A percentile compares a stretch with the other conserved stretches of the same genome.
phyloP scores from a whole-genome alignment of 2,797 vertebrate species.

The Spea hammondii region DNA sequence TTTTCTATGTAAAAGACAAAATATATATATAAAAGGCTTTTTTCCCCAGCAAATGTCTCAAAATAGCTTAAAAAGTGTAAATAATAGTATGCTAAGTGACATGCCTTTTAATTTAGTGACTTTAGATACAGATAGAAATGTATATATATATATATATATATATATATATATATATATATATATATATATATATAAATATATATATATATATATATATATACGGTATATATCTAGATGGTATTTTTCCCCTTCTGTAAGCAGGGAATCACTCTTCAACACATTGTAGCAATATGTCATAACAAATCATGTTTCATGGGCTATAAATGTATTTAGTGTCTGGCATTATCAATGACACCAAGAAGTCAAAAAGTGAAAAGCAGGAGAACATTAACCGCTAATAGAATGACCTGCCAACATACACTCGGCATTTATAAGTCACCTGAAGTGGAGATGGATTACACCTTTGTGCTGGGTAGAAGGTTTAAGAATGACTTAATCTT shows the following conservation, averaged over 20 bases:
- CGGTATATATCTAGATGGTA: background rate
- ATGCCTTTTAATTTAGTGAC: background rate
- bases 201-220: no score
- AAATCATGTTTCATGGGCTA: constrained; percentile 37
- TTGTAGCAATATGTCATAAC: constrained; percentile 29
- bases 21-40: no score
- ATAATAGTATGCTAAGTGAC: no score
- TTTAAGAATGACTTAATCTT: constrained; percentile 68
- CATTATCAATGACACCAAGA: constrained; percentile 39
- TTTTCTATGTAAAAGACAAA: no score
- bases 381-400: constrained; percentile 45
- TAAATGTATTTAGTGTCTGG: constrained; percentile 32
- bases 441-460: constrained; percentile 64
- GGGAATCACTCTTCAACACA: constrained; percentile 34
- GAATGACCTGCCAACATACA: constrained; percentile 48
- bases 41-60: no score
- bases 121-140: background rate
- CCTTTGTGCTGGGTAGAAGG: constrained; percentile 59
- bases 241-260: background rate
- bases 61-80: no score
- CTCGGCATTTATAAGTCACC: constrained; percentile 54
- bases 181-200: no score
- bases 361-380: constrained; percentile 40
- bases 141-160: no score
- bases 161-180: no score